Evolutionary conservation across 64 coral and sea anemone genomes (phyloP).

Genomic region (Pocillopora damicornis): DNA sequence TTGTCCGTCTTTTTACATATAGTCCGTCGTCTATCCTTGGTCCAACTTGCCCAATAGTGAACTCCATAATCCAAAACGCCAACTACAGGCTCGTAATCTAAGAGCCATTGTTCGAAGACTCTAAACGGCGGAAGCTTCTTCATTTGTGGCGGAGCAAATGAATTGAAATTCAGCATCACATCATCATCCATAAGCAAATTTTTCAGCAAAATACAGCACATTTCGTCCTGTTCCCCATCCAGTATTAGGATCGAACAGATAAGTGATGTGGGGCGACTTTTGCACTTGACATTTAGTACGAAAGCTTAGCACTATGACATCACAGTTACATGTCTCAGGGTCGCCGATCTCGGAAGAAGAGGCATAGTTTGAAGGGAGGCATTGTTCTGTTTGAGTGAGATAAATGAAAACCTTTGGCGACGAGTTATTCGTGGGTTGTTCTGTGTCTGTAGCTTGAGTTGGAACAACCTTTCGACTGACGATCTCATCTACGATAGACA

Average conservation of each 20-base stretch:
- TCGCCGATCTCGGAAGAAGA: slow-evolving; percentile 10
- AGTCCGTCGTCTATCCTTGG: background rate
- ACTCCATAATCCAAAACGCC: slow-evolving; percentile 13
- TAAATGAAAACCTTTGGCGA: slow-evolving; percentile 33
- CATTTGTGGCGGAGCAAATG: background rate
- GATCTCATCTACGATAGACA: no score
- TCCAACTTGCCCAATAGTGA: background rate
- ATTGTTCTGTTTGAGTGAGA: slow-evolving; percentile 36
- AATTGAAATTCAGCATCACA: slow-evolving; percentile 2
- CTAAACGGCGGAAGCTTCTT: slow-evolving; percentile 19
- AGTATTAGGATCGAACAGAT: slow-evolving; percentile 14
- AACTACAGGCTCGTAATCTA: slow-evolving; percentile 41
- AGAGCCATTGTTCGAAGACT: slow-evolving; percentile 43
- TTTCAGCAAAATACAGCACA: slow-evolving; percentile 10
- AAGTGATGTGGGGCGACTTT: slow-evolving; percentile 13
- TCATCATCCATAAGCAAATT: slow-evolving; percentile 57
- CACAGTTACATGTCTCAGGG: slow-evolving; percentile 32
- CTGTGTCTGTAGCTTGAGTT: background rate
- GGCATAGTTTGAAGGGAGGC: background rate
- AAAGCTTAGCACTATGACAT: slow-evolving; percentile 56
- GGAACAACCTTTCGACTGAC: no score
- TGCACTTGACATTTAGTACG: background rate
- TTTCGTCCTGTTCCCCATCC: slow-evolving; percentile 51
- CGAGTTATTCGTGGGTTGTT: background rate
- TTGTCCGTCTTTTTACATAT: slow-evolving; percentile 14